A percentile compares a stretch with the other conserved stretches of the same genome.
Evolutionary conservation across 1,140 invertebrate genomes (phyloP).

Genomic region (Drosophila micromelanica): DNA sequence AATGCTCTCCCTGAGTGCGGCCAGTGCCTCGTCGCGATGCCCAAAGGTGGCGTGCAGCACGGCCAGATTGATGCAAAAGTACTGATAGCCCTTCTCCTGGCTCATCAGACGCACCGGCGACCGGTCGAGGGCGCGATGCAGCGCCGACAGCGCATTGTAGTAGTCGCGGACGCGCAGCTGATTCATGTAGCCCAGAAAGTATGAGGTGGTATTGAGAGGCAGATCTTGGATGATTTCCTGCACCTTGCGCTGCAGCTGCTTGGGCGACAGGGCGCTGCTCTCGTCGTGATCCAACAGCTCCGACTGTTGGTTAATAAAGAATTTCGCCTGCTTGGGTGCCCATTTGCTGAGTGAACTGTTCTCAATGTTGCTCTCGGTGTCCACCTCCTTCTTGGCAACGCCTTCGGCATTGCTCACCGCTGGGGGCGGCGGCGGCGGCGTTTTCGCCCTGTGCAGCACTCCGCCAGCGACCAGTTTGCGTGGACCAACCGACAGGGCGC

Average conservation of each 20-base stretch:
- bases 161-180: constrained; percentile 94
- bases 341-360: constrained; percentile 86
- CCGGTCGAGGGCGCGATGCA: constrained; percentile 94
- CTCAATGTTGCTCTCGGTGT: constrained; percentile 15
- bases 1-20: constrained; percentile 93
- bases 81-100: constrained; percentile 88
- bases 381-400: constrained; percentile 14
- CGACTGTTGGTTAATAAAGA: constrained; percentile 94
- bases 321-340: constrained; percentile 94
- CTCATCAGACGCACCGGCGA: constrained; percentile 86
- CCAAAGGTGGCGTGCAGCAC: constrained; percentile 94
- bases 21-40: constrained; percentile 92
- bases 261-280: constrained; percentile 90
- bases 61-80: constrained; percentile 95
- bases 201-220: constrained; percentile 93
- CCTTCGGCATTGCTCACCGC: not conserved
- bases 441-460: constrained; percentile 44
- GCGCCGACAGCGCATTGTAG: constrained; percentile 92
- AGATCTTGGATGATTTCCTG: constrained; percentile 91
- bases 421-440: constrained; percentile 29
- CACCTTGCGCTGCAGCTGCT: constrained; percentile 90
- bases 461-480: constrained; percentile 58
- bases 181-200: constrained; percentile 96
- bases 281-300: constrained; percentile 92
- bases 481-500: constrained; percentile 54